phyloP scores from a whole-genome alignment of 2,888 invertebrate species.

The Tanytarsus gracilentus region DNA sequence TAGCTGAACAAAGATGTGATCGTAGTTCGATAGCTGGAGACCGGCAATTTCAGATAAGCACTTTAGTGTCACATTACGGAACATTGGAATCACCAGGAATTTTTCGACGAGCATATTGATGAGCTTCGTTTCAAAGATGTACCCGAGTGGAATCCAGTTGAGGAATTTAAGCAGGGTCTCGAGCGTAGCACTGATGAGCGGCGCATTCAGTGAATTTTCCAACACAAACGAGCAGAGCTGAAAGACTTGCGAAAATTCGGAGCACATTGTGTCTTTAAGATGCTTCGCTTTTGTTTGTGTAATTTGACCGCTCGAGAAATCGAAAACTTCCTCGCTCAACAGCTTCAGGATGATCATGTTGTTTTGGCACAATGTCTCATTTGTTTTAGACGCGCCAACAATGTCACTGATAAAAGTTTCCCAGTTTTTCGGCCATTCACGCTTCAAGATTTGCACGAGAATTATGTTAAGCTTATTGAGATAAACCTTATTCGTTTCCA shows the following conservation, averaged over 20 bases:
- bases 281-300: conserved; percentile 99
- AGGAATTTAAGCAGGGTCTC: conserved; percentile 94
- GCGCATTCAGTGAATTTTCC: conserved; percentile 95
- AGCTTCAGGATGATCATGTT: conserved; percentile 98
- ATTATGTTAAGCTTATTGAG: conserved; percentile 98
- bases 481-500: conserved; percentile 92
- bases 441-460: conserved; percentile 95
- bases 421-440: conserved; percentile 99
- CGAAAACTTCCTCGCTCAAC: conserved; percentile 97
- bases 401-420: conserved; percentile 98
- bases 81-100: conserved; percentile 95
- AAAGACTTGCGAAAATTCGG: conserved; percentile 97
- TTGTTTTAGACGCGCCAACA: conserved; percentile 97
- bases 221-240: conserved; percentile 96
- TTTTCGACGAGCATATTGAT: conserved; percentile 90
- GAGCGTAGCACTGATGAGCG: conserved; percentile 88
- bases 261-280: conserved; percentile 98
- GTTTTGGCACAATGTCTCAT: conserved; percentile 98
- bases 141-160: conserved; percentile 99
- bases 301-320: conserved; percentile 95
- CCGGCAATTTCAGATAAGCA: conserved; percentile 98
- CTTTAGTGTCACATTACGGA: conserved; percentile 95
- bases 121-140: conserved; percentile 98
- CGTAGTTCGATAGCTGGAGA: conserved; percentile 81
- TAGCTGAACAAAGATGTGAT: conserved; percentile 82